These are phyloP conservation scores for Tanypteryx hageni DNA, from an alignment of 2,888 invertebrate genomes.

Conservation along the genomic window DNA sequence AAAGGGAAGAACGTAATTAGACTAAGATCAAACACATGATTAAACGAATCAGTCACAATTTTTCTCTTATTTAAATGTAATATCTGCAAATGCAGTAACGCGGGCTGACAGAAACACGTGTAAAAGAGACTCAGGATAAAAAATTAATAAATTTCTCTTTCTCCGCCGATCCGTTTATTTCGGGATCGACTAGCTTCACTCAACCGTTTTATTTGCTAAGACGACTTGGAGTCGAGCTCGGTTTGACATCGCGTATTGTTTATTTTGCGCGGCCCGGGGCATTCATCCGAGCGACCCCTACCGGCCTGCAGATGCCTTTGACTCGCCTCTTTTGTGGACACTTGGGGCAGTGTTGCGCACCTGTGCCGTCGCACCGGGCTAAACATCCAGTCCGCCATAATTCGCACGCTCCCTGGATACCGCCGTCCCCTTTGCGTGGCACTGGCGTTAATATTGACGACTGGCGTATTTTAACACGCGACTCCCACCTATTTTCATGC, in stretches of 20 bases:
- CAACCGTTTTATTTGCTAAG: no score
- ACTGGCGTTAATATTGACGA: slow-evolving; percentile 6
- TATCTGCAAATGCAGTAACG: no score
- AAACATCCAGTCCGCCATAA: slow-evolving; percentile 9
- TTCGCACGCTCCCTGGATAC: background rate
- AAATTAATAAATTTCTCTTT: no score
- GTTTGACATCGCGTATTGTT: background rate
- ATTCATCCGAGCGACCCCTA: background rate
- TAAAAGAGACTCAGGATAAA: no score
- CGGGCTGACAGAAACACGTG: no score
- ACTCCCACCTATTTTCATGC: background rate
- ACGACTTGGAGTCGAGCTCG: background rate
- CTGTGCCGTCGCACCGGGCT: background rate
- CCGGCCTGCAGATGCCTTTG: background rate
- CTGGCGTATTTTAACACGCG: background rate
- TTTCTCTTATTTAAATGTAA: no score
- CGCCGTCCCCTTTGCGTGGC: slow-evolving; percentile 6
- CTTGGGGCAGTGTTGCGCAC: background rate
- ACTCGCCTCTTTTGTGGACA: background rate
- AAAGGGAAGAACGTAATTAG: no score
- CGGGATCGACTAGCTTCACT: no score
- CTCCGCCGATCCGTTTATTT: no score
- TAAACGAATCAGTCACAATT: no score
- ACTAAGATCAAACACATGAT: no score
- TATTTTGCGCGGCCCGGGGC: background rate